Conservation (phyloP, 2,113 vertebrate genomes). For the Malurus alboscapulatus region DNA sequence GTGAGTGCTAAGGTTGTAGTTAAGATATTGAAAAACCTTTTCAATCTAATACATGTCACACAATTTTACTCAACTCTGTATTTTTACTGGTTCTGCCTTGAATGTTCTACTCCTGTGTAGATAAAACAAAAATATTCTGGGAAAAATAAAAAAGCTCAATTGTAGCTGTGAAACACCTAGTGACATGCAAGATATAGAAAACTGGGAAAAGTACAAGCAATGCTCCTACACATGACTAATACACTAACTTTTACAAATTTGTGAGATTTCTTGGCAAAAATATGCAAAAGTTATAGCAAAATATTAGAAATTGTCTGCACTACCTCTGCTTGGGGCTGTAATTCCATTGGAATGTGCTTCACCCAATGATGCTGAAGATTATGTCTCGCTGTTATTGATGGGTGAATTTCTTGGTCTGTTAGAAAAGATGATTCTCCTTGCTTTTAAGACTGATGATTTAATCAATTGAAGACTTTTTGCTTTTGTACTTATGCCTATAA, state of each 20-base stretch:
- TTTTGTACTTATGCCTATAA: background rate
- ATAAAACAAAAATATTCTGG: background rate
- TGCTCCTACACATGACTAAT: background rate
- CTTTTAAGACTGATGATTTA: background rate
- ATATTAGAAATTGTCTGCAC: background rate
- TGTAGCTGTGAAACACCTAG: background rate
- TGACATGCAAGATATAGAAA: background rate
- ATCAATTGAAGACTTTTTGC: background rate
- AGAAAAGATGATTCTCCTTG: background rate
- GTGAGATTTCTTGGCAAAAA: background rate
- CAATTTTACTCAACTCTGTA: background rate
- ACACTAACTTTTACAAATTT: background rate
- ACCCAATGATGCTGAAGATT: background rate
- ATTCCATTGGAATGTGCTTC: background rate
- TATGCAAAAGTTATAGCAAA: background rate
- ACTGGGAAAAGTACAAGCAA: background rate
- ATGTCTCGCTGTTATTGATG: background rate
- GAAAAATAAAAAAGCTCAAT: background rate
- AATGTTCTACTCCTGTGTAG: background rate
- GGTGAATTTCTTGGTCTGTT: background rate
- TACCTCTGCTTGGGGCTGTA: background rate
- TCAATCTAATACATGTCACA: background rate
- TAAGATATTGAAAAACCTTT: slow-evolving; percentile 12
- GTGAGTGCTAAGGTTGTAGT: slow-evolving; percentile 29
- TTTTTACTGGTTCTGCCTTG: slow-evolving; percentile 26